Conservation (phyloP, 2,113 vertebrate species). For the Notothenia rossii region DNA sequence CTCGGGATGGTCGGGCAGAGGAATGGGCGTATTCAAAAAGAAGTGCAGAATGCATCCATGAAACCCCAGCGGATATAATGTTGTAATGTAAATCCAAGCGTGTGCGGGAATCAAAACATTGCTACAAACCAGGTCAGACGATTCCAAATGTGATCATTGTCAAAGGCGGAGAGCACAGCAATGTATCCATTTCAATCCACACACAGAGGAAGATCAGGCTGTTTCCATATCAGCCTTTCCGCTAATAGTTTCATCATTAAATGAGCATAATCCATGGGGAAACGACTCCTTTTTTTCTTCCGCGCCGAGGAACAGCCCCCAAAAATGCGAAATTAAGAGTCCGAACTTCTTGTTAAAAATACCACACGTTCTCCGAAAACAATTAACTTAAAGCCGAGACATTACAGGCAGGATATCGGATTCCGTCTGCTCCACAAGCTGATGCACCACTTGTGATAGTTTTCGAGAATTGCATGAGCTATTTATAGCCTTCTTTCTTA, state of each 20-base stretch:
- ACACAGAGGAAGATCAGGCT: conserved; percentile 56
- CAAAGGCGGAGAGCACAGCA: conserved; percentile 44
- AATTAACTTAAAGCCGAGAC: conserved; percentile 48
- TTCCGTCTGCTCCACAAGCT: conserved; percentile 74
- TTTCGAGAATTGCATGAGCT: conserved; percentile 83
- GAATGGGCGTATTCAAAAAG: conserved; percentile 74
- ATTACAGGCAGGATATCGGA: conserved; percentile 65
- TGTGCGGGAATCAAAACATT: conserved; percentile 73
- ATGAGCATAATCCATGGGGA: conserved; percentile 78
- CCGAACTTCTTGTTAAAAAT: conserved; percentile 62
- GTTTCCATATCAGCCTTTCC: conserved; percentile 71
- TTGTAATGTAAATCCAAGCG: conserved; percentile 77
- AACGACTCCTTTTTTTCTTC: conserved; percentile 42
- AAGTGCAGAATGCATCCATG: conserved; percentile 74
- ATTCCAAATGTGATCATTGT: conserved; percentile 76
- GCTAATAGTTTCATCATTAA: conserved; percentile 71
- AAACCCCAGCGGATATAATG: conserved; percentile 27
- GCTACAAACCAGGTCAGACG: conserved; percentile 81
- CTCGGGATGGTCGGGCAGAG: conserved; percentile 46
- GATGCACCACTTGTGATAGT: conserved; percentile 85
- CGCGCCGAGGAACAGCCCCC: conserved; percentile 22
- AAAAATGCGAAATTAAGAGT: conserved; percentile 29
- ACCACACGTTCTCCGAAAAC: neutral
- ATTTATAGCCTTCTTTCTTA: conserved; percentile 85
- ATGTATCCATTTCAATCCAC: conserved; percentile 78